A percentile compares a stretch with the other conserved stretches of the same genome.
These are phyloP conservation scores for Varanus komodoensis DNA, from an alignment of 2,113 vertebrate species.

Conservation along the genomic window DNA sequence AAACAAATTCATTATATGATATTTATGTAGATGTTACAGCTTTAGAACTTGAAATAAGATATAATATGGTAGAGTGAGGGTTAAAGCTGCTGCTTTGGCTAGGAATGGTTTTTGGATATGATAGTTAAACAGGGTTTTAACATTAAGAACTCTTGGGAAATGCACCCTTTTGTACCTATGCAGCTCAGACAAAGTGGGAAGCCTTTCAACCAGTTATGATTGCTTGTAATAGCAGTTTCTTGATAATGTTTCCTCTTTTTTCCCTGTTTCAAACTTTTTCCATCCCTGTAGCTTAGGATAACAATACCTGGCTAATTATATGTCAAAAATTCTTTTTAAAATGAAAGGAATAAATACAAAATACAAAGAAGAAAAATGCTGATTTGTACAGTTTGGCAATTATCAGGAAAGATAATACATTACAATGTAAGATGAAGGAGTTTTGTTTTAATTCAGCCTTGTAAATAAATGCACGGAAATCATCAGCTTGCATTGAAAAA, in stretches of 20 bases:
- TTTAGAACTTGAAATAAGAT: neutral
- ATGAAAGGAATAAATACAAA: neutral
- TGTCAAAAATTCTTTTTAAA: too few relatives aligned
- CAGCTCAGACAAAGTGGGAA: neutral
- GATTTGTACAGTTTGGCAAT: neutral
- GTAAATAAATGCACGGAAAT: neutral
- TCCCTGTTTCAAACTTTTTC: neutral
- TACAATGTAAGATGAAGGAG: neutral
- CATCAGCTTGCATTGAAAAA: neutral
- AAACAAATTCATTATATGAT: neutral
- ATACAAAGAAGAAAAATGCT: neutral
- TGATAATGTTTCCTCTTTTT: too few relatives aligned
- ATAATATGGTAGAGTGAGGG: neutral
- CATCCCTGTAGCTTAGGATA: neutral
- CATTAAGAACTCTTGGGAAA: neutral
- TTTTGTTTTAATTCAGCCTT: neutral
- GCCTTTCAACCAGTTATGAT: neutral
- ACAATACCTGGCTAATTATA: neutral
- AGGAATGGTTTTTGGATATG: neutral
- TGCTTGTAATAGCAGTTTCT: neutral
- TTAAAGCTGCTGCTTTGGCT: too few relatives aligned
- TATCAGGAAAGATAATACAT: neutral
- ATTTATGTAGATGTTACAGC: neutral
- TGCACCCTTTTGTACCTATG: neutral
- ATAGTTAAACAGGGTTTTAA: neutral